Conservation (phyloP, 2,113 vertebrate genomes). For the Odocoileus virginianus region DNA sequence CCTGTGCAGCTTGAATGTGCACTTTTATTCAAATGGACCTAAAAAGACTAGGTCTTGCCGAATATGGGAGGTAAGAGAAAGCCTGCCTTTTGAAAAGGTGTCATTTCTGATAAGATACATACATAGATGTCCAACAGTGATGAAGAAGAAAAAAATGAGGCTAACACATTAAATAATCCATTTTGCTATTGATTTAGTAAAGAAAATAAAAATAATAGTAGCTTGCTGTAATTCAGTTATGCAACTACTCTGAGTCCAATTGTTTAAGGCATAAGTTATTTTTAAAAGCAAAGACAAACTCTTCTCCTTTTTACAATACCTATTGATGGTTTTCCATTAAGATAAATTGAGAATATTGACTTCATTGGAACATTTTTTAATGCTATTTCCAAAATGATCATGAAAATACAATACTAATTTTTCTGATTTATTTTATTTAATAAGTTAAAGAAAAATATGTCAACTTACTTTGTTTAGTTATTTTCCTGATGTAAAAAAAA, state of each 20-base stretch:
- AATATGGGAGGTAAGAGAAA: not conserved
- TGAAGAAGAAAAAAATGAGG: not conserved
- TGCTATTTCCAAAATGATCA: not conserved
- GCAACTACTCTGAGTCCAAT: not conserved
- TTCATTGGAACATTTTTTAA: not conserved
- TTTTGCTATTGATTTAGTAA: slow-evolving; percentile 22
- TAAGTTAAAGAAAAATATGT: not conserved
- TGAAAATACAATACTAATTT: not conserved
- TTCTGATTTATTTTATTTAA: not conserved
- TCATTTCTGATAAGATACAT: slow-evolving; percentile 62
- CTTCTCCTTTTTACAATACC: not conserved
- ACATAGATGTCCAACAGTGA: slow-evolving; percentile 44
- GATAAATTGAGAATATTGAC: not conserved
- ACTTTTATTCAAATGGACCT: slow-evolving; percentile 10
- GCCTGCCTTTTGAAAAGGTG: slow-evolving; percentile 14
- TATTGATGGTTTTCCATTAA: not conserved
- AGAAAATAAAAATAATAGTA: slow-evolving; percentile 34
- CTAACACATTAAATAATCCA: not conserved
- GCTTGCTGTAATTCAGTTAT: not conserved
- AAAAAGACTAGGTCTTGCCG: not conserved
- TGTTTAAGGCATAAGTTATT: slow-evolving; percentile 13
- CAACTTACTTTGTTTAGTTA: not conserved
- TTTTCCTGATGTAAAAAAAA: not conserved
- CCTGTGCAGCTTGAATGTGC: not conserved
- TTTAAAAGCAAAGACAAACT: not conserved